phyloP scores from a whole-genome alignment of 2,888 invertebrate genomes.

The Spicauda simplicius region DNA sequence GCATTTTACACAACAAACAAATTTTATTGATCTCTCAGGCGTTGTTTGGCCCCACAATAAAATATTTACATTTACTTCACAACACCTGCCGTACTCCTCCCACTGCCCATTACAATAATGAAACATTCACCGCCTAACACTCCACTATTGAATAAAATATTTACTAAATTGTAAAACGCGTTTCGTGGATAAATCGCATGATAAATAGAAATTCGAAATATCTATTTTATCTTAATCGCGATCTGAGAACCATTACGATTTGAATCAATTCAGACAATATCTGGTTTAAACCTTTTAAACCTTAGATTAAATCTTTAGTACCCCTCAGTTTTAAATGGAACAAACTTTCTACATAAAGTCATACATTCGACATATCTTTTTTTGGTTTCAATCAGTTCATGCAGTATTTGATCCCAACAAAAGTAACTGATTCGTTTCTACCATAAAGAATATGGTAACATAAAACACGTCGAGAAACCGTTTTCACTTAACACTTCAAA shows the following conservation, averaged over 20 bases:
- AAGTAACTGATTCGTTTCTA: no score
- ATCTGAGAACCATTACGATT: not conserved
- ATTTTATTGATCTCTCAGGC: constrained; percentile 84
- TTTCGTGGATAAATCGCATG: constrained; percentile 2
- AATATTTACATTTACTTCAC: constrained; percentile 83
- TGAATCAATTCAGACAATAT: not conserved
- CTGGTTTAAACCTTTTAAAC: no score
- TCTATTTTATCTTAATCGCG: constrained; percentile 10
- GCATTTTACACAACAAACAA: constrained; percentile 84
- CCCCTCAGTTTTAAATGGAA: no score
- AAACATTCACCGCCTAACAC: constrained; percentile 67
- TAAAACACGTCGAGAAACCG: no score
- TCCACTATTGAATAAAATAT: constrained; percentile 65
- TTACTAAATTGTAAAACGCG: constrained; percentile 17
- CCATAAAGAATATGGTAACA: no score
- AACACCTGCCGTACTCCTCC: constrained; percentile 72
- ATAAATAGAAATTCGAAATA: constrained; percentile 13
- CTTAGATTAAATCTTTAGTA: no score
- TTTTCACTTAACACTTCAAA: no score
- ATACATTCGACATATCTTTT: no score
- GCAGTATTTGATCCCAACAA: no score
- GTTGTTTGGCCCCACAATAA: constrained; percentile 81
- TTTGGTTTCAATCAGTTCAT: no score
- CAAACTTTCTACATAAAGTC: no score
- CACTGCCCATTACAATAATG: constrained; percentile 78